Base-by-base conservation (phyloP, 2,888 invertebrate species). In the Oscheius sp. region DNA sequence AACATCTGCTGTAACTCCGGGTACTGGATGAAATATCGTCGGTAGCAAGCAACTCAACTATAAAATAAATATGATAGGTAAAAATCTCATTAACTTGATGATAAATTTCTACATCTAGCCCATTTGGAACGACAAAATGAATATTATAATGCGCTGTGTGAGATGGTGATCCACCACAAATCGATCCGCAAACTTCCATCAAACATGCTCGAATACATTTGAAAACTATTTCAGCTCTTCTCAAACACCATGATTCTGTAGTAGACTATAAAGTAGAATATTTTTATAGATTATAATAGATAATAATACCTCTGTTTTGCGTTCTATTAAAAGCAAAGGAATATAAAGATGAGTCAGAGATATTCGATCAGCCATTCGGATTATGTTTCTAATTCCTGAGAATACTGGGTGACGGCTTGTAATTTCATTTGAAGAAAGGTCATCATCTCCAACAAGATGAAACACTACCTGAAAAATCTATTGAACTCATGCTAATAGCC, bases 181-280 rank as follows among this genome's bases (percentile, higher is more conserved):
- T 32, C n/a, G 67, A 33, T 24, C 67, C 54, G 20, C 67, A 54
- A 36, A 83, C 94, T 89, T 98, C 98, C 87, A 99, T 94, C 93
- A 98, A 93, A 88, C 97, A 98, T 2, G 97, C 98, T 89, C 99
- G 98, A 62, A 95, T 93, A 88, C 98, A 99, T 88, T 99, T 98
- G 86, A 96, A 94, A 69, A 98, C 93, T 74, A 98, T 89, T 88
- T 98, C 98, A 0, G 97, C 96, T 82, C 97, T 90, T 83, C 94
- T 92, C 85, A 93, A 90, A 88, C 96, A 97, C 97, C 97, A 98
- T 36, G 92, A 91, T 62, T 94, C 92, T 0, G 95, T 96, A 94
- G 95, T 88, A 73, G 87, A 87, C 88, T 89, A 77, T 28, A 83
- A 82, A 14, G 32, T 9, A 30, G 66, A 65, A 17, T 6, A 45